Evolutionary conservation across 2,888 invertebrate species (phyloP), one percentile per base, ranked within the genome.

Genomic region (Latheticus oryzae): DNA sequence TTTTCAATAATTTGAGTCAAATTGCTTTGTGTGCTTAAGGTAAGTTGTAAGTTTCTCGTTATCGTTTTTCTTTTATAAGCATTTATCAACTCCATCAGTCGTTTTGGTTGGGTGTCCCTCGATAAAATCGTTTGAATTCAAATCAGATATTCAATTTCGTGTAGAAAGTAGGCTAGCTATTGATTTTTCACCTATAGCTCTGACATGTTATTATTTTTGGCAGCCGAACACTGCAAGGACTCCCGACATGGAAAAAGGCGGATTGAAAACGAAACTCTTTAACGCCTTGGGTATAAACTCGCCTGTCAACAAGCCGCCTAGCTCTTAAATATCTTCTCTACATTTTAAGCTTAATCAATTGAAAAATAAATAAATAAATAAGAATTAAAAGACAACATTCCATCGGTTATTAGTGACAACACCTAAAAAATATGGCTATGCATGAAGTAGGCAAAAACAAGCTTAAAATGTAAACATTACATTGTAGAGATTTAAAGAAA

Each of bases 201-300:
- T 58, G 40, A 58, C 57, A 26, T 61, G 42, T 52, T 67, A 54
- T 56, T 67, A 54, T 56, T 79, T 77, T 80, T 78, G 74, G 78
- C 81, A 83, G 80, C 77, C 79, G 79, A 81, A 84, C 83, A 85
- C 85, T 81, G 82, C 83, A 82, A 81, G 86, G 82, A 82, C 86
- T 78, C 83, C 84, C 81, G 84, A 87, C 80, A 82, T 86, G 84
- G 85, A 85, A 82, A 82, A 80, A 81, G 85, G 87, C 82, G 88
- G 90, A 82, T 84, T 91, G 78, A 91, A 90, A 85, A 89, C 87
- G 81, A 91, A 91, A 86, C 84, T 91, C 79, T 90, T 91, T 84
- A 88, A 88, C 84, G 91, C 87, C 77, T 84, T 91, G 81, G 91
- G 91, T 76, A 87, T 90, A 81, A 87, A 89, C 82, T 87, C 88